These are phyloP conservation scores for Philereme vetulata DNA, from an alignment of 2,888 invertebrate species.

Conservation along the genomic window DNA sequence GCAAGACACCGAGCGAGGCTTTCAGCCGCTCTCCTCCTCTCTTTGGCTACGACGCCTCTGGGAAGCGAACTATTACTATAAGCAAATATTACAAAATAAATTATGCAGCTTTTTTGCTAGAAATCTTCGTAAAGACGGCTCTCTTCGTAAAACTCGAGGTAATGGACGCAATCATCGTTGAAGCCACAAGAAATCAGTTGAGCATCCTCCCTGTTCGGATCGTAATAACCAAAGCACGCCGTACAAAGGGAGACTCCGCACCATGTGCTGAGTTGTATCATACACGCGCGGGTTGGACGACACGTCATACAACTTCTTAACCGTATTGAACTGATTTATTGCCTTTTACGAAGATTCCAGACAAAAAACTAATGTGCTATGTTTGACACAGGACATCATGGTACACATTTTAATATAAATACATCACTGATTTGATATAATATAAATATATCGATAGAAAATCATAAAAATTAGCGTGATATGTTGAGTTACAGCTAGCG, in stretches of 20 bases:
- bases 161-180: slow-evolving; percentile 16
- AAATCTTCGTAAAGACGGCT: slow-evolving; percentile 23
- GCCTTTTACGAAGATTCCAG: slow-evolving; percentile 45
- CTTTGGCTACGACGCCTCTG: slow-evolving; percentile 76
- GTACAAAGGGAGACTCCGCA: too few species aligned
- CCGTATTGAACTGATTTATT: neutral
- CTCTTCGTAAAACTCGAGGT: neutral
- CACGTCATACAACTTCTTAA: too few species aligned
- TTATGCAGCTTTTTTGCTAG: slow-evolving; percentile 38
- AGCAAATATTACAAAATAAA: slow-evolving; percentile 54
- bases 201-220: too few species aligned
- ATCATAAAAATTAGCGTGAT: slow-evolving; percentile 61
- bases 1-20: slow-evolving; percentile 61
- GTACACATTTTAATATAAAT: slow-evolving; percentile 39
- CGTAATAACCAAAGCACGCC: too few species aligned
- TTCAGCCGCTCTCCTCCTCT: slow-evolving; percentile 65
- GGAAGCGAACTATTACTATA: slow-evolving; percentile 62
- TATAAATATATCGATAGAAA: slow-evolving; percentile 48
- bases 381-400: slow-evolving; percentile 63
- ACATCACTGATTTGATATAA: slow-evolving; percentile 41
- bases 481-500: slow-evolving; percentile 64
- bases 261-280: too few species aligned
- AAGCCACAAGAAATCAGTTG: neutral
- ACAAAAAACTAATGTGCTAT: slow-evolving; percentile 54
- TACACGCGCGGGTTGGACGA: too few species aligned